Percentiles rank a stretch among this genome's conserved stretches.
These are phyloP conservation scores for Oryzias curvinotus DNA, from an alignment of 2,113 vertebrate species.

Conservation along the genomic window DNA sequence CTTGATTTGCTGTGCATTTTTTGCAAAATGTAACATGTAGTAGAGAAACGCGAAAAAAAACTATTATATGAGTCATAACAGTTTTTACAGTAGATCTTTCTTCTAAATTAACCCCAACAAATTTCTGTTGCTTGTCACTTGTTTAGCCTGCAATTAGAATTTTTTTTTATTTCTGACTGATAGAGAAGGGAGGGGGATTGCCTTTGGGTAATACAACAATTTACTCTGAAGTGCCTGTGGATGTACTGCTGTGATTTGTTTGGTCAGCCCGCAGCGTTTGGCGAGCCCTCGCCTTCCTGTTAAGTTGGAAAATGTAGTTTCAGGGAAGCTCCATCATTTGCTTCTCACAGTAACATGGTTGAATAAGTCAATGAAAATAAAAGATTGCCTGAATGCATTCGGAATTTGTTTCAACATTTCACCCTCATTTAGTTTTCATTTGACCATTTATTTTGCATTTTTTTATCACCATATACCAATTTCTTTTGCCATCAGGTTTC, in stretches of 20 bases:
- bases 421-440: constrained; percentile 48
- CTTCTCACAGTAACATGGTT: constrained; percentile 55
- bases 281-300: constrained; percentile 54
- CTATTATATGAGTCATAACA: constrained; percentile 52
- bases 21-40: constrained; percentile 28
- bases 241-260: constrained; percentile 77
- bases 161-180: constrained; percentile 72
- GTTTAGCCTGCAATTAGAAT: constrained; percentile 57
- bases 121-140: constrained; percentile 48
- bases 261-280: constrained; percentile 71
- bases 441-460: background rate
- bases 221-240: constrained; percentile 75
- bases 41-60: constrained; percentile 24
- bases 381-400: constrained; percentile 55
- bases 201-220: constrained; percentile 78
- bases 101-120: constrained; percentile 22
- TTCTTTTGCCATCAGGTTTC: constrained; percentile 11
- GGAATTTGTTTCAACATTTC: constrained; percentile 50
- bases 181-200: constrained; percentile 63
- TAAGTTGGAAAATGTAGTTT: constrained; percentile 71
- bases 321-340: constrained; percentile 65
- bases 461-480: constrained; percentile 24
- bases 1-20: constrained; percentile 8
- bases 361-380: constrained; percentile 67
- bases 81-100: constrained; percentile 58